Base-by-base conservation (phyloP, 2,113 vertebrate species). In the Vombatus ursinus region DNA sequence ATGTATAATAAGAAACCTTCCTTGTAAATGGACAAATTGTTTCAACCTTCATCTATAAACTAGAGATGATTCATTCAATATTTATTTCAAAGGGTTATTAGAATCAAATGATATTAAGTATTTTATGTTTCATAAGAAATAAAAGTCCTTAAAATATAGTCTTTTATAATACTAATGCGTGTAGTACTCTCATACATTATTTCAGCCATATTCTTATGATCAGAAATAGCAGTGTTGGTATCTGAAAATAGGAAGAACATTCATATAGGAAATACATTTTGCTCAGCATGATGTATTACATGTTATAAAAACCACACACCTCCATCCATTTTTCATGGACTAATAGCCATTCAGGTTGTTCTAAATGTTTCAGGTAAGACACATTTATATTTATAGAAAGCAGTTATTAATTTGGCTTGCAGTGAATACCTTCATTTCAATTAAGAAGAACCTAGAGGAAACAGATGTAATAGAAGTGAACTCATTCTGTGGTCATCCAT, bases 351-450 rank as follows among this genome's bases (percentile, higher is more conserved):
- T 93, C 16, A 61, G 12, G 3, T 28, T 24, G 53, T 28, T 90
- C 37, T 96, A 61, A 54, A 9, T 26, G 68, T 52, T 37, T 23
- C 0, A 0, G 61, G 48, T 4, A 14, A 44, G 24, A 0, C 3
- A 51, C 89, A 51, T 11, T 68, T 31, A 9, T 90, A 89, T 89
- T 91, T 95, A 92, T 5, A 77, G 52, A 91, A 92, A 93, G 8
- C 0, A 49, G 5, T 28, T 16, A 92, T 50, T 96, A 91, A 96
- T 97, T 96, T 97, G 50, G 92, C 44, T 97, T 52, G n/a, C 96
- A 98, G 89, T 23, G 9, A 93, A 14, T 91, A 91, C 0, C 96
- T 93, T 94, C 24, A 7, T 91, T 84, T 57, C 14, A 96, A 49
- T 49, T 92, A 92, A 93, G 89, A 54, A 24, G 89, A 26, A 51